Evolutionary conservation across 2,797 vertebrate species (phyloP).

Genomic region (Spinibarbus caldwelli): DNA sequence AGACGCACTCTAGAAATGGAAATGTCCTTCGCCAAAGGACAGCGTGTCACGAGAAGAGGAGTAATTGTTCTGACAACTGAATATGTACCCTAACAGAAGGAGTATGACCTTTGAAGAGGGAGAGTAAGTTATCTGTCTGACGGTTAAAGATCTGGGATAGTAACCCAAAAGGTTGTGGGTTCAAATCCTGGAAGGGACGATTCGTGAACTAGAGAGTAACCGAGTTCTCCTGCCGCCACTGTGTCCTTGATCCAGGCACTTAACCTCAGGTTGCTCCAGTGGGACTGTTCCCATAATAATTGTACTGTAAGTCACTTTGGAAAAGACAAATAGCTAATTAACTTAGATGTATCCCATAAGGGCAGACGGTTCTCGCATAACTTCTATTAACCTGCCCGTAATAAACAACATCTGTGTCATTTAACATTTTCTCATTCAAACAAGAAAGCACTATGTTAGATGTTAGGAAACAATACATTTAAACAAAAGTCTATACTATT

Average conservation of each 20-base stretch:
- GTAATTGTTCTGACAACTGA: constrained; percentile 42
- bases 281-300: constrained; percentile 37
- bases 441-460: background rate
- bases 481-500: background rate
- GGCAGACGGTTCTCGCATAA: background rate
- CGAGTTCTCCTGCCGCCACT: background rate
- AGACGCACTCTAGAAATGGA: constrained; percentile 30
- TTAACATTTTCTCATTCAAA: background rate
- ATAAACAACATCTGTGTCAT: background rate
- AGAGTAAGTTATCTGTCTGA: constrained; percentile 25
- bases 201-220: constrained; percentile 1
- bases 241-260: constrained; percentile 39
- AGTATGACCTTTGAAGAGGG: constrained; percentile 10
- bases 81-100: constrained; percentile 1
- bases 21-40: constrained; percentile 35
- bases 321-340: constrained; percentile 47
- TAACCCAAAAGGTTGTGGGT: constrained; percentile 33
- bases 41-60: constrained; percentile 15
- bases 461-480: background rate
- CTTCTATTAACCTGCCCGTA: background rate
- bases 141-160: constrained; percentile 35
- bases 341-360: background rate
- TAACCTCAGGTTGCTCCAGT: constrained; percentile 23
- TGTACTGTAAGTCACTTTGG: constrained; percentile 40
- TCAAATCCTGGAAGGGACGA: constrained; percentile 7